Conservation (phyloP, 2,888 invertebrate genomes). For the Eupithecia centaureata region DNA sequence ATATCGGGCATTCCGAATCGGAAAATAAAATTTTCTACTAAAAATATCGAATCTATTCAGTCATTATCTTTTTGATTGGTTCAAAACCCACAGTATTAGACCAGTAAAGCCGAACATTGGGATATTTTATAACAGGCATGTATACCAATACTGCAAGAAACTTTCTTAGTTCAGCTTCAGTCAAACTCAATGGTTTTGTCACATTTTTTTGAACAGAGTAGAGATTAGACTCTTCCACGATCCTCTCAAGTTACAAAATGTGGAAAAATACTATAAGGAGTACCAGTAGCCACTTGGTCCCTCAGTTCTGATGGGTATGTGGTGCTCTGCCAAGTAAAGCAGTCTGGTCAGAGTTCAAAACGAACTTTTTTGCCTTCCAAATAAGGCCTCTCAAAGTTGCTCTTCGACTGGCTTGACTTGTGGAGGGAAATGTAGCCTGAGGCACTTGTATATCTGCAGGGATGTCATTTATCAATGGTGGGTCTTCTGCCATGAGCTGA, state of each 20-base stretch:
- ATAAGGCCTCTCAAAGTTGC: slow-evolving; percentile 27
- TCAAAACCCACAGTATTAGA: slow-evolving; percentile 51
- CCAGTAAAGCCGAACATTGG: slow-evolving; percentile 53
- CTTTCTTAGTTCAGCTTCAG: slow-evolving; percentile 38
- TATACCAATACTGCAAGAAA: slow-evolving; percentile 33
- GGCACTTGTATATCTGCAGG: slow-evolving; percentile 48
- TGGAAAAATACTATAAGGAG: slow-evolving; percentile 38
- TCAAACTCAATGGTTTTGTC: slow-evolving; percentile 20
- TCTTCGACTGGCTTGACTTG: slow-evolving; percentile 53
- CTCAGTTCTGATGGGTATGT: slow-evolving; percentile 52
- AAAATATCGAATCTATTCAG: slow-evolving; percentile 53
- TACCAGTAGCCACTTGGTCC: slow-evolving; percentile 48
- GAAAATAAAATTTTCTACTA: slow-evolving; percentile 49
- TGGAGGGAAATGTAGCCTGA: slow-evolving; percentile 50
- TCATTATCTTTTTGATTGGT: slow-evolving; percentile 50
- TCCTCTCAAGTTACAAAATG: slow-evolving; percentile 7
- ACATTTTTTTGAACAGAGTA: slow-evolving; percentile 8
- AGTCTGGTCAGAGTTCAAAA: slow-evolving; percentile 53
- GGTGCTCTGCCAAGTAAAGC: slow-evolving; percentile 52
- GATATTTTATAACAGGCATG: slow-evolving; percentile 44
- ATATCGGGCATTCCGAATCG: slow-evolving; percentile 17
- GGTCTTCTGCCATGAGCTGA: slow-evolving; percentile 45
- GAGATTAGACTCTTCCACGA: slow-evolving; percentile 5
- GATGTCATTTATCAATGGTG: slow-evolving; percentile 49
- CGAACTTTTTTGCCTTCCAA: slow-evolving; percentile 51